Evolutionary conservation across 2,888 invertebrate species (phyloP), one percentile per base, ranked within the genome.

Genomic region (Aricia artaxerxes): DNA sequence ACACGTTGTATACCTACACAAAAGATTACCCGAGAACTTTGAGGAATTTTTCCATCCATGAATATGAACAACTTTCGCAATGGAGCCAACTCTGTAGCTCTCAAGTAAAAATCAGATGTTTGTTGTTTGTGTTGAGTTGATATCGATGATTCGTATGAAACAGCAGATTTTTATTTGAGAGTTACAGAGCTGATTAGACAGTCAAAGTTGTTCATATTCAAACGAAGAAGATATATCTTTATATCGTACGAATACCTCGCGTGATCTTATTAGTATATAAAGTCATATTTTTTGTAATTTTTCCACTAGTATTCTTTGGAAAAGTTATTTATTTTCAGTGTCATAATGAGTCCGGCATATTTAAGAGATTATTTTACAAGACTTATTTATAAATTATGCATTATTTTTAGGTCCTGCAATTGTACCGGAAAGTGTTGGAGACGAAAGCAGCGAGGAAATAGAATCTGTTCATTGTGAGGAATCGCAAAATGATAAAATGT

Each of bases 351-450:
- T 57, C 57, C 5, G 57, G 57, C 57, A 57, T 57, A 16, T n/a
- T 24, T 24, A 57, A 16, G 57, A 57, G 57, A 57, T 57, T 57
- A 57, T 57, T 57, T 57, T 57, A 16, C 57, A 57, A 57, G n/a
- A 57, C 57, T 57, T 57, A n/a, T 57, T 57, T 57, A 57, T 57
- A 57, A 77, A 60, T 57, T 77, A 49, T 77, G 77, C 57, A 60
- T 77, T 73, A 73, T 73, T 73, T 73, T 38, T 35, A 73, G 73
- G 75, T 31, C 75, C 75, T 76, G 49, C 13, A 76, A 76, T 9
- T 76, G 24, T 76, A 53, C 75, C 53, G 53, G 31, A 76, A 49
- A 76, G 53, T 76, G 53, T 53, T 49, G 53, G 24, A 49, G 31
- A 76, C 44, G 9, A 9, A 44, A 44, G 9, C 44, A 44, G 57